A percentile compares a stretch with the other conserved stretches of the same genome.
Conservation (phyloP, 2,888 invertebrate genomes). For the Aspidiotus rigidus region DNA sequence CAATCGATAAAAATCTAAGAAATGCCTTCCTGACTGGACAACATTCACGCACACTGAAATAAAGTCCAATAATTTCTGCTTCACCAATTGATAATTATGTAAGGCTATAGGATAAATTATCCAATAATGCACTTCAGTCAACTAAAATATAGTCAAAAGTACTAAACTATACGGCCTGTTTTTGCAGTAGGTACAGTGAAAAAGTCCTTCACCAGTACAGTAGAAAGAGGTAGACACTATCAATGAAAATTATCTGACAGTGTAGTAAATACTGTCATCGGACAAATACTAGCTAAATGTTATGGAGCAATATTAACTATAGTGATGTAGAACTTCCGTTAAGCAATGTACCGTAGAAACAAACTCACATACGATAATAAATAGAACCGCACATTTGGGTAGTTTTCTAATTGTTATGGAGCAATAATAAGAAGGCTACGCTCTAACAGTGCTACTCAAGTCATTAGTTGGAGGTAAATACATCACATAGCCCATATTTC, state of each 20-base stretch:
- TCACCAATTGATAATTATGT: neutral
- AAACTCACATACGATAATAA: too few relatives aligned
- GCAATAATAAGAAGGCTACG: too few relatives aligned
- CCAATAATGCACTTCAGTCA: neutral
- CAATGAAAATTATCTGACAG: neutral
- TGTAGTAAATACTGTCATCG: neutral
- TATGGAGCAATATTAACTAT: too few relatives aligned
- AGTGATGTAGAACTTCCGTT: too few relatives aligned
- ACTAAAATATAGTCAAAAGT: neutral
- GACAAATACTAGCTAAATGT: too few relatives aligned
- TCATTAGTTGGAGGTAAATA: neutral
- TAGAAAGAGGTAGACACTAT: neutral
- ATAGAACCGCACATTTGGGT: too few relatives aligned
- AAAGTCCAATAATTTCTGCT: neutral
- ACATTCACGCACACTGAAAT: too few relatives aligned
- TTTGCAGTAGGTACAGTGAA: slow-evolving; percentile 2
- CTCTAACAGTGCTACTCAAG: too few relatives aligned
- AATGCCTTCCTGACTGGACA: too few relatives aligned
- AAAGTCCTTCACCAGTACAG: neutral
- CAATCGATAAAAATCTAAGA: too few relatives aligned
- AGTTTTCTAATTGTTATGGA: neutral
- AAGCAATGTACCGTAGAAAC: too few relatives aligned
- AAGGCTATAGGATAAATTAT: neutral
- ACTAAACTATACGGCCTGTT: neutral
- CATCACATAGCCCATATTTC: neutral